Evolutionary conservation across 2,888 invertebrate genomes (phyloP).

Genomic region (Lithophane socia): DNA sequence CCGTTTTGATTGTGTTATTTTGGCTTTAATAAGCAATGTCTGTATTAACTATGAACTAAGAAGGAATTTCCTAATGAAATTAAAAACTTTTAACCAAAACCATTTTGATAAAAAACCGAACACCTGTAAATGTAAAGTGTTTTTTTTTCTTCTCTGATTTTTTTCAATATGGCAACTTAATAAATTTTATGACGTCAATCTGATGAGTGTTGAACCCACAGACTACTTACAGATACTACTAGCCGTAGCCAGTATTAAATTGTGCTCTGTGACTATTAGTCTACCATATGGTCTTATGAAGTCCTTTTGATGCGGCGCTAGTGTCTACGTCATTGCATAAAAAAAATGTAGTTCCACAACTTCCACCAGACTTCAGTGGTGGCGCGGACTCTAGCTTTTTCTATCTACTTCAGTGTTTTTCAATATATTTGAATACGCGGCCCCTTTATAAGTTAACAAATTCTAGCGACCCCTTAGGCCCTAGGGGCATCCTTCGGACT

Average conservation of each 20-base stretch:
- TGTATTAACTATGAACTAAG: conserved; percentile 60
- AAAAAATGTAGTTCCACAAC: no score
- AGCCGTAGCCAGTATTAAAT: no score
- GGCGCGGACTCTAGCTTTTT: not conserved
- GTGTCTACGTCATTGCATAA: no score
- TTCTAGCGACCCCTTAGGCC: no score
- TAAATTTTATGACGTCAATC: conserved; percentile 53
- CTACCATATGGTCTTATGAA: no score
- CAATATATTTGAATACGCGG: no score
- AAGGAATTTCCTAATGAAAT: conserved; percentile 74
- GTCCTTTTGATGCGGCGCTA: no score
- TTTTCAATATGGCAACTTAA: conserved; percentile 71
- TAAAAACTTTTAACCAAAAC: conserved; percentile 85
- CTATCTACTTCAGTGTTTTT: no score
- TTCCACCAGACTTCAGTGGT: no score
- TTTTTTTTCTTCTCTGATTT: conserved; percentile 62
- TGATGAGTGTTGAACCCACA: conserved; percentile 2
- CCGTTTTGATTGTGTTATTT: conserved; percentile 58
- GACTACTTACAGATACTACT: not conserved
- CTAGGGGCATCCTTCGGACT: no score
- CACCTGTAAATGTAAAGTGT: conserved; percentile 84
- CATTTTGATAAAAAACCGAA: conserved; percentile 86
- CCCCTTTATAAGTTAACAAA: no score
- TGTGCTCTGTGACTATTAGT: no score
- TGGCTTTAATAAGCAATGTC: conserved; percentile 33